Base-by-base conservation (phyloP, 2,113 vertebrate genomes). In the Mesitornis unicolor region DNA sequence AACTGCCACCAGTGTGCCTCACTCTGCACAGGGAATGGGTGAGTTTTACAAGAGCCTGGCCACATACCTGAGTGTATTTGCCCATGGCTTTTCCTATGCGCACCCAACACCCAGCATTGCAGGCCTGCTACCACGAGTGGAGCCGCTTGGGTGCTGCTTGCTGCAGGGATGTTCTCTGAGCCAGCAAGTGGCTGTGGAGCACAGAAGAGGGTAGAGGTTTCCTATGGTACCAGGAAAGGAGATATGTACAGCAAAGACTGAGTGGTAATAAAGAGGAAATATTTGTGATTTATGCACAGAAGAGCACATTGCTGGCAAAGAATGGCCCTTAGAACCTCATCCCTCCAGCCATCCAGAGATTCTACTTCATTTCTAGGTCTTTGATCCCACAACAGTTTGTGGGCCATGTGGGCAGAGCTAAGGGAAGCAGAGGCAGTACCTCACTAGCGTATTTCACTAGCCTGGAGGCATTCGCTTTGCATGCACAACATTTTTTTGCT, bases 51-150 rank as follows among this genome's bases (percentile, higher is more conserved):
- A 68, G 38, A 43, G 50, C 61, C 51, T 36, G 40, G 61, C 33
- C 13, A n/a, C 9, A 0, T 3, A 18, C 1, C 5, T 2, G 20
- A 53, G 16, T 6, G 12, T 43, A 20, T 76, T 67, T 76, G 35
- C 53, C 53, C 1, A 0, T 42, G 53, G 21, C 14, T 80, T 91
- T 54, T 43, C 53, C 47, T 43, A 53, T 38, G 29, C 28, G 38
- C 4, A 10, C n/a, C 13, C 51, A 73, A 7, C 13, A 51, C 21
- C 25, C 40, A 35, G 29, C 0, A 5, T 48, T 64, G 57, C 53
- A 59, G 59, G 21, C 35, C 35, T 64, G 73, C 61, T 84, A 53
- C 43, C 2, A 0, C 47, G 50, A 9, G 2, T 11, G 33, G 51
- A 71, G 60, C 40, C 56, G 45, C 19, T 2, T 47, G 5, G 24